Percentiles rank a stretch among this genome's conserved stretches.
Conservation (phyloP, 2,888 invertebrate genomes). For the Drosophila tripunctata region DNA sequence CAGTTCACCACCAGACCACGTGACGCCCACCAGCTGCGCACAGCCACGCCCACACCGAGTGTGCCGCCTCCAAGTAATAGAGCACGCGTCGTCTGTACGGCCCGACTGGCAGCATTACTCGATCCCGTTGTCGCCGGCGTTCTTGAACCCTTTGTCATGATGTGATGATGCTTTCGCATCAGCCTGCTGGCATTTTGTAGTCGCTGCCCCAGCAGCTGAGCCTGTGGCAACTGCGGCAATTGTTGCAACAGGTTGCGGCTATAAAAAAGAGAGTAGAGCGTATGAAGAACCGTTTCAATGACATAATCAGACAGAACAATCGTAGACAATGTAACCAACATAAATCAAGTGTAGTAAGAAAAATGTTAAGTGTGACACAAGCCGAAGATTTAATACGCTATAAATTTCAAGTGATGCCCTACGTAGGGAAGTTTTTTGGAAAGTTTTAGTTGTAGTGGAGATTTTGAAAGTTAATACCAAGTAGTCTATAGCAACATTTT, state of each 20-base stretch:
- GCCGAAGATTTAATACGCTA: too few relatives aligned
- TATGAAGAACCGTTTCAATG: slow-evolving; percentile 44
- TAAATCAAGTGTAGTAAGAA: background rate
- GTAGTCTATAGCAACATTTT: too few relatives aligned
- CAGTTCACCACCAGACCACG: slow-evolving; percentile 66
- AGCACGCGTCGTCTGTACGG: slow-evolving; percentile 57
- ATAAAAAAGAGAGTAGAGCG: background rate
- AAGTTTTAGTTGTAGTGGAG: too few relatives aligned
- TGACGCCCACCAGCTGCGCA: slow-evolving; percentile 59
- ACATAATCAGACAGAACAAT: slow-evolving; percentile 60
- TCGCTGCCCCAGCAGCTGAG: slow-evolving; percentile 39
- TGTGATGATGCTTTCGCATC: slow-evolving; percentile 49
- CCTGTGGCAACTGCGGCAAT: slow-evolving; percentile 49
- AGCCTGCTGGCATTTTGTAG: slow-evolving; percentile 61
- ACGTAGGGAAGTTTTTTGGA: too few relatives aligned
- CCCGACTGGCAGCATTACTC: slow-evolving; percentile 26
- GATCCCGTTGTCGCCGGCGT: background rate
- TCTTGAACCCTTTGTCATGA: background rate
- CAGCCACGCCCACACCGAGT: slow-evolving; percentile 70
- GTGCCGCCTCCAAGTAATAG: slow-evolving; percentile 76
- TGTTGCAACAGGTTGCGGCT: slow-evolving; percentile 59
- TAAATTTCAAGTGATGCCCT: too few relatives aligned
- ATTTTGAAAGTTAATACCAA: too few relatives aligned
- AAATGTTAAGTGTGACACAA: too few relatives aligned
- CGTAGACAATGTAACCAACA: background rate